Percentiles rank a stretch among this genome's conserved stretches.
Conservation (phyloP, 2,888 invertebrate species). For the Cheilosia vernalis region DNA sequence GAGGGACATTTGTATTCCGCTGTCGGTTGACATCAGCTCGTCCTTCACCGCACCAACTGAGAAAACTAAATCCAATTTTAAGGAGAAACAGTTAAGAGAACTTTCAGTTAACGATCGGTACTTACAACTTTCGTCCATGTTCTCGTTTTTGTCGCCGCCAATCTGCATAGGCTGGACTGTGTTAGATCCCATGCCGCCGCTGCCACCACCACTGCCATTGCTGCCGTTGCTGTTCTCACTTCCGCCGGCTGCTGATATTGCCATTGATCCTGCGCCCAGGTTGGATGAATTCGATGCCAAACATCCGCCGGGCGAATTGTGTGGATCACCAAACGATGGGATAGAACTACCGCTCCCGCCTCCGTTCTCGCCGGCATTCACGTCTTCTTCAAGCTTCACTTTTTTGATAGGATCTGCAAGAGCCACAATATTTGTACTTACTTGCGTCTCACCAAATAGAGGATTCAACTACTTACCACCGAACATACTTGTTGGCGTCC, state of each 20-base stretch:
- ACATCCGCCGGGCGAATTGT: constrained; percentile 62
- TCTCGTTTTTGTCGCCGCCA: constrained; percentile 70
- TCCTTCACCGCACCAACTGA: constrained; percentile 65
- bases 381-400: constrained; percentile 64
- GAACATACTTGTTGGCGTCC: constrained; percentile 46
- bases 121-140: constrained; percentile 69
- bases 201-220: constrained; percentile 48
- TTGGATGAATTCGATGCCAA: constrained; percentile 54
- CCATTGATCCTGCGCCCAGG: constrained; percentile 33
- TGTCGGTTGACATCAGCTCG: constrained; percentile 62
- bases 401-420: constrained; percentile 51
- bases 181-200: constrained; percentile 43
- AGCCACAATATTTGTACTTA: background rate
- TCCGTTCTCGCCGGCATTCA: constrained; percentile 21
- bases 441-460: background rate
- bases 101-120: background rate
- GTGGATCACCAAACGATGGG: constrained; percentile 61
- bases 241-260: constrained; percentile 46
- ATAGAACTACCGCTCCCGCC: constrained; percentile 37
- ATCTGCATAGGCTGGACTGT: constrained; percentile 63
- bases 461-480: constrained; percentile 39
- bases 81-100: background rate
- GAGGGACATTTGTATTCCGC: constrained; percentile 77
- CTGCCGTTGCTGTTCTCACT: constrained; percentile 69
- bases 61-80: constrained; percentile 49